phyloP scores from a whole-genome alignment of 2,888 invertebrate species.

The Drosophila recens region DNA sequence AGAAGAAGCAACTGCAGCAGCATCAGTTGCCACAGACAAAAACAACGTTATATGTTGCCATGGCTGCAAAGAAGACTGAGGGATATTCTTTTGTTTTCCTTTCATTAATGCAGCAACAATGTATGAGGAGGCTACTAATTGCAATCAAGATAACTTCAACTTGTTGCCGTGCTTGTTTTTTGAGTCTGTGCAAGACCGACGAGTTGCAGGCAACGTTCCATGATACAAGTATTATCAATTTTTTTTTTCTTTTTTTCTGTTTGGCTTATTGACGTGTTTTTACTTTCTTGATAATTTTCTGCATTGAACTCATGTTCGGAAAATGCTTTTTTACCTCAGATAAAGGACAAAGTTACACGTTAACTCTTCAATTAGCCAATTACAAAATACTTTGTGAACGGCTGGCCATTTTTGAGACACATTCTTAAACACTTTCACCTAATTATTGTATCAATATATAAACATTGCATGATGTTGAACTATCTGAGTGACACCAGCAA shows the following conservation, averaged over 20 bases:
- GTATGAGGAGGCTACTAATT: constrained; percentile 74
- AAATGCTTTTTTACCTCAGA: background rate
- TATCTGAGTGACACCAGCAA: background rate
- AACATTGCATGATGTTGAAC: background rate
- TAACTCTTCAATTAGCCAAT: background rate
- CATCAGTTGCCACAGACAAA: constrained; percentile 21
- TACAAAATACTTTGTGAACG: background rate
- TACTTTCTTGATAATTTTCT: constrained; percentile 49
- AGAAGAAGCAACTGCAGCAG: background rate
- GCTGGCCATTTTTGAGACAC: background rate
- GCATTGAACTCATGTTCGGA: constrained; percentile 30
- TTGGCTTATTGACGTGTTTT: constrained; percentile 66
- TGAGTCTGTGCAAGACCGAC: constrained; percentile 1
- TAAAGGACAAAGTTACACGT: background rate
- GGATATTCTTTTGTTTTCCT: constrained; percentile 69
- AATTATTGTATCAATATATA: background rate
- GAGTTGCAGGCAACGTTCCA: constrained; percentile 3
- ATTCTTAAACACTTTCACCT: background rate
- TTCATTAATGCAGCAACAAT: constrained; percentile 75
- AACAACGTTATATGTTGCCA: constrained; percentile 39
- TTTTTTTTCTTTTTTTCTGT: constrained; percentile 12
- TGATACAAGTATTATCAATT: background rate
- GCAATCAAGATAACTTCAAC: constrained; percentile 80
- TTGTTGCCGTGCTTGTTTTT: constrained; percentile 18
- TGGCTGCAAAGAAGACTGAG: constrained; percentile 7